These are phyloP conservation scores for Antheraea mylitta DNA, from an alignment of 1,140 invertebrate genomes.

Conservation along the genomic window DNA sequence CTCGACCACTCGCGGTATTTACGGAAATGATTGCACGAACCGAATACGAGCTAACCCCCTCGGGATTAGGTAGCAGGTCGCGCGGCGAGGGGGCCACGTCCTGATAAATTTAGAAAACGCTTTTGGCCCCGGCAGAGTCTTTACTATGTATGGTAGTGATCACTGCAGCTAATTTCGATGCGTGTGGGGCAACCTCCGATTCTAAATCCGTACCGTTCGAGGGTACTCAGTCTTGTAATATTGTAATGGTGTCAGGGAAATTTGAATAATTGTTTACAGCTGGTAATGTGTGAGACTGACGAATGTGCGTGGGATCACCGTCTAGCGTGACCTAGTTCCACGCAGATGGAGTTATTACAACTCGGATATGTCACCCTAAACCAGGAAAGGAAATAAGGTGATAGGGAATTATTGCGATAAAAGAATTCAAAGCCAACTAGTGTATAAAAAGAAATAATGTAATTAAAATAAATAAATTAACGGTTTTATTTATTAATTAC, in stretches of 20 bases:
- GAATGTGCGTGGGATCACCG: slow-evolving; percentile 29
- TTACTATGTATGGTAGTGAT: slow-evolving; percentile 75
- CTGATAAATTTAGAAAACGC: slow-evolving; percentile 68
- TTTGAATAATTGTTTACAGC: not conserved
- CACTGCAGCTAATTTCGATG: slow-evolving; percentile 48
- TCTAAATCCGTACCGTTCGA: slow-evolving; percentile 34
- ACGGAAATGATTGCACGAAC: slow-evolving; percentile 41
- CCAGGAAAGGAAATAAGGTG: slow-evolving; percentile 17
- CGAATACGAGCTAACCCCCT: slow-evolving; percentile 31
- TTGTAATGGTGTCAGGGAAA: not conserved
- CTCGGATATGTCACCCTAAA: slow-evolving; percentile 11
- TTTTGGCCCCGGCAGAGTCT: slow-evolving; percentile 58
- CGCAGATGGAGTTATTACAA: slow-evolving; percentile 32
- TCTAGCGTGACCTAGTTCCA: slow-evolving; percentile 47
- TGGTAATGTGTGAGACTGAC: slow-evolving; percentile 12
- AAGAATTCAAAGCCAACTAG: slow-evolving; percentile 57
- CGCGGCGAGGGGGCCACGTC: slow-evolving; percentile 33
- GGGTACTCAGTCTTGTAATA: slow-evolving; percentile 3
- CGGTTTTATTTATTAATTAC: slow-evolving; percentile 78
- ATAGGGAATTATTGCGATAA: slow-evolving; percentile 43
- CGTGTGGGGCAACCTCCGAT: slow-evolving; percentile 50
- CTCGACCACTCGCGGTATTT: slow-evolving; percentile 43
- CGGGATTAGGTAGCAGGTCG: slow-evolving; percentile 19
- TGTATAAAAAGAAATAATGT: slow-evolving; percentile 78
- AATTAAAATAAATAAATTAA: slow-evolving; percentile 79